Evolutionary conservation across 2,888 invertebrate genomes (phyloP).

Genomic region (Nephrotoma flavescens): DNA sequence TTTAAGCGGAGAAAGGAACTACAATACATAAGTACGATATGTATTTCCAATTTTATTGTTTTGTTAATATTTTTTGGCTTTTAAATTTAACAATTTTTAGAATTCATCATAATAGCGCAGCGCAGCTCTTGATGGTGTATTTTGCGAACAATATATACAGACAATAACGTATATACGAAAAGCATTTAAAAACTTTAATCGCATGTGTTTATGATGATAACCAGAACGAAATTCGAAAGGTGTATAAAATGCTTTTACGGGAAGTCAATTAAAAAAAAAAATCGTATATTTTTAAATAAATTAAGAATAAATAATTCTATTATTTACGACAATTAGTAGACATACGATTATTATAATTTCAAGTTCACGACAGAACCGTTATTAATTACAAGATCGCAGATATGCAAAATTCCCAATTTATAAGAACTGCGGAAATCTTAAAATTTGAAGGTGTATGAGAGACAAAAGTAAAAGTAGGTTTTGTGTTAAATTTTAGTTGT

Average conservation of each 20-base stretch:
- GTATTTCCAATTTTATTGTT: not conserved
- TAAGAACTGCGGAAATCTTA: not conserved
- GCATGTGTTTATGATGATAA: not conserved
- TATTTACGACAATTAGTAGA: not conserved
- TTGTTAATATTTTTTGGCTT: not conserved
- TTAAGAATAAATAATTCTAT: not conserved
- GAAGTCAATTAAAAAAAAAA: too few relatives aligned
- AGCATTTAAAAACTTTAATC: not conserved
- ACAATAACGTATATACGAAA: not conserved
- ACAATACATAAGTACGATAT: not conserved
- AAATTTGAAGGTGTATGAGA: not conserved
- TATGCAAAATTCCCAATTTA: not conserved
- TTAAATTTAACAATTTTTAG: not conserved
- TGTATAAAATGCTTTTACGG: not conserved
- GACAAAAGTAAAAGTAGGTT: not conserved
- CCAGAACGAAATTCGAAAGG: not conserved
- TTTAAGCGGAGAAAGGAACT: not conserved
- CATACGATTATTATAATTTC: not conserved
- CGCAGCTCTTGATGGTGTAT: not conserved
- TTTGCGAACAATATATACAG: not conserved
- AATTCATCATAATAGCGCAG: not conserved
- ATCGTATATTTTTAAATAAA: not conserved
- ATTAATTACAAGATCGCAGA: not conserved
- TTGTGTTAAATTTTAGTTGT: not conserved
- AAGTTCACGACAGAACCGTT: not conserved